Evolutionary conservation across 53 echinoderm and acorn worm genomes (phyloP).

Genomic region (Actinopyga echinites): DNA sequence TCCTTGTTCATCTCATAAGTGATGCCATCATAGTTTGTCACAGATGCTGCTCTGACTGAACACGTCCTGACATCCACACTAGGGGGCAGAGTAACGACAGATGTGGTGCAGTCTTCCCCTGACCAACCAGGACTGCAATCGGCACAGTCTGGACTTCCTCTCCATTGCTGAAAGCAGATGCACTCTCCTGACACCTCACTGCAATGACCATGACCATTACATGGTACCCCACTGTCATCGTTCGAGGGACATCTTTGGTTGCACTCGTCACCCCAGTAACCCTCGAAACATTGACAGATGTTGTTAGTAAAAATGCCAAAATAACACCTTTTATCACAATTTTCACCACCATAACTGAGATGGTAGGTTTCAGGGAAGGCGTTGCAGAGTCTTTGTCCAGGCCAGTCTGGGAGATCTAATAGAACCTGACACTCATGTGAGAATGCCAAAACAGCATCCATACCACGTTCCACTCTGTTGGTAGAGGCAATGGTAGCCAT

Average conservation of each 20-base stretch:
- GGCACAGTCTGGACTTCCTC: constrained; percentile 62
- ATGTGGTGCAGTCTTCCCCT: constrained; percentile 71
- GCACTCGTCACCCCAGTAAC: constrained; percentile 78
- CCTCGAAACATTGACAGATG: constrained; percentile 62
- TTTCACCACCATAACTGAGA: constrained; percentile 62
- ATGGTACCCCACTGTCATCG: constrained; percentile 55
- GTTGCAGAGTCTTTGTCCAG: constrained; percentile 67
- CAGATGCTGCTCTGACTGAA: constrained; percentile 51
- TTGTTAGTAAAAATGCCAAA: constrained; percentile 60
- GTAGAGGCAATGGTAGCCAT: constrained; percentile 58
- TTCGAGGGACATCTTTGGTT: constrained; percentile 68
- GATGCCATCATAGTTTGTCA: constrained; percentile 62
- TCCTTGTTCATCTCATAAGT: constrained; percentile 51
- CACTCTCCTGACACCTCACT: constrained; percentile 66
- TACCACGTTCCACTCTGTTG: constrained; percentile 18
- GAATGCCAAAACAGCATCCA: constrained; percentile 73
- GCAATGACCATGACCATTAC: constrained; percentile 66
- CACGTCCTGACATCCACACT: constrained; percentile 41
- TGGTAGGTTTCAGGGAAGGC: constrained; percentile 60
- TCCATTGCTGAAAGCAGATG: constrained; percentile 66
- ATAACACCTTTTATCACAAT: constrained; percentile 64
- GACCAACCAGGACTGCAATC: constrained; percentile 66
- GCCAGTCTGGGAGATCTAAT: constrained; percentile 60
- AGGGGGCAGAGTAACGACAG: constrained; percentile 41
- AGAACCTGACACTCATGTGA: constrained; percentile 67